Evolutionary conservation across 2,888 invertebrate genomes (phyloP).

Genomic region (Andrena haemorrhoa): DNA sequence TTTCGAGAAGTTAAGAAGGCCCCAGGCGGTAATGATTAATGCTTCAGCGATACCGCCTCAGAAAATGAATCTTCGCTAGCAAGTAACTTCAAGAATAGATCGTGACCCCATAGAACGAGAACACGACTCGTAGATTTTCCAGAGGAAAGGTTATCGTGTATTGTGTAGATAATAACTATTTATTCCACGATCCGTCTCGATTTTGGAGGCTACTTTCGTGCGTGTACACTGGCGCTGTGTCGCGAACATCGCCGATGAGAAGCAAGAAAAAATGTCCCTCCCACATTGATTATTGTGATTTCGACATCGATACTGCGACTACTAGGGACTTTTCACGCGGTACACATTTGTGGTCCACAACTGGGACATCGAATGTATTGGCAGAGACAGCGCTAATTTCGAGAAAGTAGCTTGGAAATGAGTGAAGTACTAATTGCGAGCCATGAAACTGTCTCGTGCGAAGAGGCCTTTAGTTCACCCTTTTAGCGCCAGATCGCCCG

Average conservation of each 20-base stretch:
- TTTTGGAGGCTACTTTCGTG: not conserved
- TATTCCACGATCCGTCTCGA: not conserved
- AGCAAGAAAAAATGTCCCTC: conserved; percentile 5
- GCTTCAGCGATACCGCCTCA: conserved; percentile 13
- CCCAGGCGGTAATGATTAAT: conserved; percentile 3
- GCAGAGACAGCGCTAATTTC: too few relatives aligned
- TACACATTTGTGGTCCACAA: too few relatives aligned
- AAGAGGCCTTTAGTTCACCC: not conserved
- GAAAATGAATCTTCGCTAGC: not conserved
- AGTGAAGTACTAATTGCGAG: too few relatives aligned
- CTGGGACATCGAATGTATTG: too few relatives aligned
- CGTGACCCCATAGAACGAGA: not conserved
- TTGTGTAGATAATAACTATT: conserved; percentile 6
- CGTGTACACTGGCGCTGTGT: too few relatives aligned
- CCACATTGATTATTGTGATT: conserved; percentile 4
- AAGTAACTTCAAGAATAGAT: conserved; percentile 26
- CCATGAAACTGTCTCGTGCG: too few relatives aligned
- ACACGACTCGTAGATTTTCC: conserved; percentile 8
- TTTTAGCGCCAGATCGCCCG: not conserved
- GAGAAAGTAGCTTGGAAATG: too few relatives aligned
- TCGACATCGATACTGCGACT: not conserved
- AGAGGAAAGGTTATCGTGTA: conserved; percentile 26
- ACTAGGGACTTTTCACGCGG: too few relatives aligned
- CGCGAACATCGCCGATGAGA: not conserved
- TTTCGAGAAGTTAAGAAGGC: not conserved